Evolutionary conservation across 2,797 vertebrate genomes (phyloP).

Genomic region (Falco rusticolus): DNA sequence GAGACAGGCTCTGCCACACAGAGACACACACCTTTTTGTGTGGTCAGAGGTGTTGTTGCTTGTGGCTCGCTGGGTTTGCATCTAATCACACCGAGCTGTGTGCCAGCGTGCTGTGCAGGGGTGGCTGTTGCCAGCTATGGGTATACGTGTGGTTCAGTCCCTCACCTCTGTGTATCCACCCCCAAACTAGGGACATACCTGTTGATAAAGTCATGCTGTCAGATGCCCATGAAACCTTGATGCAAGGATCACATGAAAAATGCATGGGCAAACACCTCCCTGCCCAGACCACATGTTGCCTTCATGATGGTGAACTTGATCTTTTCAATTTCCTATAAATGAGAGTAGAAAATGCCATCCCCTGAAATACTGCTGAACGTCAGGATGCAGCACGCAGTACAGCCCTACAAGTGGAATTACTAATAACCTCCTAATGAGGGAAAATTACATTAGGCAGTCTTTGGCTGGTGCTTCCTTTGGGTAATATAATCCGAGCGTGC

Average conservation of each 20-base stretch:
- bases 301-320: neutral
- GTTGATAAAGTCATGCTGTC: neutral
- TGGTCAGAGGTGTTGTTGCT: fast-evolving
- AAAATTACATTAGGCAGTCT: slow-evolving; percentile 44
- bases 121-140: neutral
- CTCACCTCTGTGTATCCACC: neutral
- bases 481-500: neutral
- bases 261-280: neutral
- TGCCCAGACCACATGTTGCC: neutral
- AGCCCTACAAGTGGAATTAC: neutral
- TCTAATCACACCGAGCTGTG: fast-evolving
- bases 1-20: neutral
- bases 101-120: fast-evolving
- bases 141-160: fast-evolving
- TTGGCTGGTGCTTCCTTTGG: slow-evolving; percentile 41
- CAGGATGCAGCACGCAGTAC: neutral
- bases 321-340: neutral
- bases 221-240: neutral
- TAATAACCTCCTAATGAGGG: slow-evolving; percentile 42
- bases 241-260: neutral
- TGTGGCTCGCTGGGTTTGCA: fast-evolving
- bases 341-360: neutral
- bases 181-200: neutral
- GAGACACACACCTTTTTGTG: fast-evolving
- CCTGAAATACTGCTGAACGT: neutral